Conservation (phyloP, 2,113 vertebrate species). For the Arizona elegans region DNA sequence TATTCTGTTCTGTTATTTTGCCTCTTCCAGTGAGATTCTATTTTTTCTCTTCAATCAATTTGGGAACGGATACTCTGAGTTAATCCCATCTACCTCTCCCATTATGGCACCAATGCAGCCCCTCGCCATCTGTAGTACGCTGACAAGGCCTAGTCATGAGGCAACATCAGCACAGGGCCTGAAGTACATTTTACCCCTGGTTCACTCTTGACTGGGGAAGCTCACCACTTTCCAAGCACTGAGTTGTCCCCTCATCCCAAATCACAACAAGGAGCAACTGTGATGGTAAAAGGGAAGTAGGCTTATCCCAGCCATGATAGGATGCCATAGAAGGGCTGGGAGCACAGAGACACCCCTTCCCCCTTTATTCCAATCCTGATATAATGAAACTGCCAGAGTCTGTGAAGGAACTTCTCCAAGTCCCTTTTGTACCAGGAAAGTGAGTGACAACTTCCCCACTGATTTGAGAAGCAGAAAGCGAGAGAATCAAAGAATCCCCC, state of each 20-base stretch:
- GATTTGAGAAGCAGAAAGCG: background rate
- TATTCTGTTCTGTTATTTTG: no score
- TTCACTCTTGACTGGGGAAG: background rate
- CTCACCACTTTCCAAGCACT: background rate
- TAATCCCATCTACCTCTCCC: background rate
- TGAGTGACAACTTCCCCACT: background rate
- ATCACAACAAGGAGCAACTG: background rate
- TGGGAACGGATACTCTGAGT: no score
- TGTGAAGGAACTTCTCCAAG: background rate
- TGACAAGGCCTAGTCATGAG: background rate
- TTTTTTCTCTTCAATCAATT: no score
- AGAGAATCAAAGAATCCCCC: background rate
- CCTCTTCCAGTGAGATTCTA: no score
- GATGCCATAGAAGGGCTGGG: background rate
- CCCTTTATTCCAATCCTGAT: background rate
- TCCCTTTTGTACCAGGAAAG: background rate
- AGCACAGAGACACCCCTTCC: background rate
- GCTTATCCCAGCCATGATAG: background rate
- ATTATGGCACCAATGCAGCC: background rate
- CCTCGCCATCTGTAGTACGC: background rate
- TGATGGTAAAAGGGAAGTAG: background rate
- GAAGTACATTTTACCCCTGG: background rate
- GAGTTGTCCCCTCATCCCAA: background rate
- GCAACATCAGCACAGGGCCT: background rate
- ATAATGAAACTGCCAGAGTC: background rate